Evolutionary conservation across 2,797 vertebrate genomes (phyloP).

Genomic region (Melanotaenia boesemani): DNA sequence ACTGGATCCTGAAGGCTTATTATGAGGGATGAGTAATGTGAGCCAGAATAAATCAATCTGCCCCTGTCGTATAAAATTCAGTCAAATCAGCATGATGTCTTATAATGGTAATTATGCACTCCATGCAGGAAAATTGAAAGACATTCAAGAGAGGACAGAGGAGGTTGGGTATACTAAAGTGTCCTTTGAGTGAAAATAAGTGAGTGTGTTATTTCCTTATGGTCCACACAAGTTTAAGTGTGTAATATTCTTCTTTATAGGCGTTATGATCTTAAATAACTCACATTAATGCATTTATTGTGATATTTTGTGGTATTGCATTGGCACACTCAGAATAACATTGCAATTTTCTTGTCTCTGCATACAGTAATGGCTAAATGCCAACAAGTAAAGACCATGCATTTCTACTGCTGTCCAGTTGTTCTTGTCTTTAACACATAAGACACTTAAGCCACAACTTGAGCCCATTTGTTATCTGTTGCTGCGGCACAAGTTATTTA

Average conservation of each 20-base stretch:
- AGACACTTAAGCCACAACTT: slow-evolving; percentile 76
- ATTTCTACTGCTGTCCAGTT: slow-evolving; percentile 71
- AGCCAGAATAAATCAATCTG: slow-evolving; percentile 58
- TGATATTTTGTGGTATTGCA: not conserved
- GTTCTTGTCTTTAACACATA: slow-evolving; percentile 80
- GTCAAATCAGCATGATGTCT: slow-evolving; percentile 36
- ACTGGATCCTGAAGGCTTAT: slow-evolving; percentile 56
- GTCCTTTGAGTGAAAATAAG: not conserved
- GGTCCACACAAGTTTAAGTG: not conserved
- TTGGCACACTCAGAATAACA: not conserved
- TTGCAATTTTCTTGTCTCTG: slow-evolving; percentile 19
- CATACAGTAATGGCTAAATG: slow-evolving; percentile 46
- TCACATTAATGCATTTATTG: not conserved
- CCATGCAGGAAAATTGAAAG: slow-evolving; percentile 1
- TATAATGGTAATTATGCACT: slow-evolving; percentile 28
- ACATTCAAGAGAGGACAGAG: not conserved
- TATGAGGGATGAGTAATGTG: slow-evolving; percentile 58
- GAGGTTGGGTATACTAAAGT: not conserved
- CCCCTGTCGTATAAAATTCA: slow-evolving; percentile 33
- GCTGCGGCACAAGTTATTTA: slow-evolving; percentile 80
- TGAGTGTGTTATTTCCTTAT: not conserved
- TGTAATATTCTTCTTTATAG: not conserved
- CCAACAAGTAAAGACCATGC: slow-evolving; percentile 50
- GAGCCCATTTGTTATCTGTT: slow-evolving; percentile 84
- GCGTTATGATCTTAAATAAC: not conserved